Evolutionary conservation across 2,888 invertebrate species (phyloP).

Genomic region (Sinotaia quadrata): DNA sequence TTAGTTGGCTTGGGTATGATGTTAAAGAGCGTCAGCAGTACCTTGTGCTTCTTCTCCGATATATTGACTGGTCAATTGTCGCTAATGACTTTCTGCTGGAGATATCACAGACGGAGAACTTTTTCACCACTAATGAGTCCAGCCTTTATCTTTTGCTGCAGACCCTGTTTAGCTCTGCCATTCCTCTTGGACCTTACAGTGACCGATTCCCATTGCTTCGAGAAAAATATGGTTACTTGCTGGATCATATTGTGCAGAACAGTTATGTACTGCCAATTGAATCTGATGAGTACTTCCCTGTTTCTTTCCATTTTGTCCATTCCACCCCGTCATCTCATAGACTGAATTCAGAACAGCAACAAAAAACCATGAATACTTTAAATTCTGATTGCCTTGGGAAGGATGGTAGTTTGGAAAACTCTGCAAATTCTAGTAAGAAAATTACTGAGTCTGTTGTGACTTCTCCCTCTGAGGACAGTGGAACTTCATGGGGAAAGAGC

Average conservation of each 20-base stretch:
- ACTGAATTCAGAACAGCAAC: no score
- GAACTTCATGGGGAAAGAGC: neutral
- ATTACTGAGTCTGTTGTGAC: neutral
- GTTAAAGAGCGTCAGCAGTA: slow-evolving; percentile 74
- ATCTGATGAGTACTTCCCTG: slow-evolving; percentile 14
- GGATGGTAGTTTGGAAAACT: neutral
- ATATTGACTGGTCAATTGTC: slow-evolving; percentile 63
- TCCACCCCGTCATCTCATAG: neutral
- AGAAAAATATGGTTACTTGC: slow-evolving; percentile 51
- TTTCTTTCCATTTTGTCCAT: slow-evolving; percentile 2
- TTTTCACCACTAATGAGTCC: slow-evolving; percentile 77
- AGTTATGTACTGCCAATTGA: slow-evolving; percentile 19
- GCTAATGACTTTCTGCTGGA: slow-evolving; percentile 70
- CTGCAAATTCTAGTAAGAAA: neutral
- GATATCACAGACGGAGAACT: slow-evolving; percentile 76
- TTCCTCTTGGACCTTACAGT: slow-evolving; percentile 57
- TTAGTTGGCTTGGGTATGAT: slow-evolving; percentile 62
- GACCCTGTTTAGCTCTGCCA: slow-evolving; percentile 74
- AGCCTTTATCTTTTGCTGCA: slow-evolving; percentile 77
- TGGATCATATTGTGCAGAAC: slow-evolving; percentile 36
- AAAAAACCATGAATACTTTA: no score
- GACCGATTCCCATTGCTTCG: slow-evolving; percentile 51
- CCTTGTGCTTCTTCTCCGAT: slow-evolving; percentile 75
- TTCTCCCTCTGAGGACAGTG: neutral
- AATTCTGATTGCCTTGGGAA: neutral